A percentile compares a stretch with the other conserved stretches of the same genome.
phyloP scores from a whole-genome alignment of 2,797 vertebrate genomes.

The Cryptoblepharus egeriae region DNA sequence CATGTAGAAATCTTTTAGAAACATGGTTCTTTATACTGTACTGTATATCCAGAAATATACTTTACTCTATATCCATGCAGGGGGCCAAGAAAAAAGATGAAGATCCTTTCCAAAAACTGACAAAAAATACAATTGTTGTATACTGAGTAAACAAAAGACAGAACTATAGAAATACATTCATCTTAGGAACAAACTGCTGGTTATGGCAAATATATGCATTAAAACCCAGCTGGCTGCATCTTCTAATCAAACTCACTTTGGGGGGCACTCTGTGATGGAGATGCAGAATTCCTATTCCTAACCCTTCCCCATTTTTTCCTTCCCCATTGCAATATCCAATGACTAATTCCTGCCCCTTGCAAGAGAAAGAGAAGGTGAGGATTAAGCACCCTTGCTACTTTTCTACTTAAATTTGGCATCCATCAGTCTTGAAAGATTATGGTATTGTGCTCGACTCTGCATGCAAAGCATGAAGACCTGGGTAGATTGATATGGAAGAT shows the following conservation, averaged over 20 bases:
- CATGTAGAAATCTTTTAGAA: not conserved
- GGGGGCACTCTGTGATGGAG: not conserved
- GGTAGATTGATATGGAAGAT: too few species aligned
- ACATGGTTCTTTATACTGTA: not conserved
- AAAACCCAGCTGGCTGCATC: not conserved
- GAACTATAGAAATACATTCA: not conserved
- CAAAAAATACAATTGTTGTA: not conserved
- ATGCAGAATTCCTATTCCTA: not conserved
- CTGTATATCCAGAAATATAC: too few species aligned
- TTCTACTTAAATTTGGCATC: too few species aligned
- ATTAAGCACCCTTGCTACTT: not conserved
- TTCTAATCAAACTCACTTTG: not conserved
- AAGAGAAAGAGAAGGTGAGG: not conserved
- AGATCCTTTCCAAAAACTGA: not conserved
- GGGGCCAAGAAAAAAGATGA: not conserved
- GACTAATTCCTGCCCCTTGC: not conserved
- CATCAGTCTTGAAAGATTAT: too few species aligned
- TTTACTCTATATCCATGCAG: not conserved
- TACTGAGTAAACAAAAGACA: not conserved
- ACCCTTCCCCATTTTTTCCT: not conserved
- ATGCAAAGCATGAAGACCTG: too few species aligned
- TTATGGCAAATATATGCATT: not conserved
- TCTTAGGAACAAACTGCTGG: not conserved
- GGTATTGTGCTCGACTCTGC: too few species aligned
- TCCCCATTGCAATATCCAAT: not conserved